phyloP scores from a whole-genome alignment of 2,888 invertebrate genomes.

The Ypsolopha scabrella region DNA sequence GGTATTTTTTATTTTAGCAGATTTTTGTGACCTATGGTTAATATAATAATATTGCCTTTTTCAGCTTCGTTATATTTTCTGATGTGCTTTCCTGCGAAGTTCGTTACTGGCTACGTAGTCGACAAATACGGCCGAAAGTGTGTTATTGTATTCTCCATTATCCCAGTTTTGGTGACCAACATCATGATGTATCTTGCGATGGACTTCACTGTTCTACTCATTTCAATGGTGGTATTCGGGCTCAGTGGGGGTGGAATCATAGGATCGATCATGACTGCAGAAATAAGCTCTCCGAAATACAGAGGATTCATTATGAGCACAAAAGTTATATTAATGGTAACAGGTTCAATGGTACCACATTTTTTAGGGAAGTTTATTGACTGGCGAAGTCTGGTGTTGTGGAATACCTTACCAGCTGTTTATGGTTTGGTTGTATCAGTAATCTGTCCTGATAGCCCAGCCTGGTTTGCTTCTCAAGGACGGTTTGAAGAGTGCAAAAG shows the following conservation, averaged over 20 bases:
- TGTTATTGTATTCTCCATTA: neutral
- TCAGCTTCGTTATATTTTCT: neutral
- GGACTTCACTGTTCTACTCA: neutral
- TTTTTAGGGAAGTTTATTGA: neutral
- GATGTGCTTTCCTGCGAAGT: neutral
- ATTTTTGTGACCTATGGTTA: too few relatives aligned
- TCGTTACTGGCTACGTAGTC: neutral
- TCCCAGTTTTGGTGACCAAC: neutral
- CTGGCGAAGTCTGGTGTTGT: neutral
- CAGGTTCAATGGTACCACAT: neutral
- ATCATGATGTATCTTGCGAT: neutral
- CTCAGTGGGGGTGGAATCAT: neutral
- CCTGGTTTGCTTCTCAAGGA: slow-evolving; percentile 1
- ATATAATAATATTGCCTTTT: neutral
- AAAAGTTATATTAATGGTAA: neutral
- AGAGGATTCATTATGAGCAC: neutral
- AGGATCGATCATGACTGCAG: neutral
- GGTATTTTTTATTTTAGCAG: too few relatives aligned
- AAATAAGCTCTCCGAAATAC: neutral
- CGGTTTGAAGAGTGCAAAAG: neutral
- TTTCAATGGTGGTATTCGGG: neutral
- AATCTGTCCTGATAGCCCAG: slow-evolving; percentile 1
- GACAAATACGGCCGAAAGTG: neutral
- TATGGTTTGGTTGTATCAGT: neutral
- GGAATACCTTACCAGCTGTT: neutral